A percentile compares a stretch with the other conserved stretches of the same genome.
Evolutionary conservation across 2,797 vertebrate genomes (phyloP).

Genomic region (Euphonia xanthogaster): DNA sequence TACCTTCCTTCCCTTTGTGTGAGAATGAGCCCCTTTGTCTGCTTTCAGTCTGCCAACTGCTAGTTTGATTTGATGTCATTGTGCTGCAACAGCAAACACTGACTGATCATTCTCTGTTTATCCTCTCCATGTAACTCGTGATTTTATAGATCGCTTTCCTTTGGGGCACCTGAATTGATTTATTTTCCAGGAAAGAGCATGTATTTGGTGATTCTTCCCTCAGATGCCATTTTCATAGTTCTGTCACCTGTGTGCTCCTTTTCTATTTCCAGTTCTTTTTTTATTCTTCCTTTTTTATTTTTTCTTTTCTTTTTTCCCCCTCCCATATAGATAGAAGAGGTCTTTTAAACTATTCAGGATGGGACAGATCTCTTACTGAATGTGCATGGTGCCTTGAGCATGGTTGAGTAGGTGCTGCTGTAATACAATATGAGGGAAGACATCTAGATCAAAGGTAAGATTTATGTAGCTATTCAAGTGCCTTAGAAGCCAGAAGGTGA

Average conservation of each 20-base stretch:
- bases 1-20: background rate
- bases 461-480: background rate
- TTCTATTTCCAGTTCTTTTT: background rate
- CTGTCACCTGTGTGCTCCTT: background rate
- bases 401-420: background rate
- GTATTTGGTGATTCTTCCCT: background rate
- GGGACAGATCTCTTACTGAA: background rate
- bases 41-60: background rate
- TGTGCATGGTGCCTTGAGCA: background rate
- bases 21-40: background rate
- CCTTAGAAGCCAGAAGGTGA: background rate
- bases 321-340: background rate
- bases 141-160: background rate
- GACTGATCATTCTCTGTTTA: background rate
- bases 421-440: background rate
- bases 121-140: background rate
- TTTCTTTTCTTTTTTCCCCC: fast-evolving
- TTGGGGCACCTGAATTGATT: background rate
- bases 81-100: background rate
- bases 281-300: background rate
- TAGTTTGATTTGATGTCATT: background rate
- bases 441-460: constrained; percentile 14
- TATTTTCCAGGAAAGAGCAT: background rate
- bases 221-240: background rate
- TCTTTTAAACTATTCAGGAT: background rate